Percentiles rank a stretch among this genome's conserved stretches.
phyloP scores from a whole-genome alignment of 2,888 invertebrate species.

The Melanotus villosus region DNA sequence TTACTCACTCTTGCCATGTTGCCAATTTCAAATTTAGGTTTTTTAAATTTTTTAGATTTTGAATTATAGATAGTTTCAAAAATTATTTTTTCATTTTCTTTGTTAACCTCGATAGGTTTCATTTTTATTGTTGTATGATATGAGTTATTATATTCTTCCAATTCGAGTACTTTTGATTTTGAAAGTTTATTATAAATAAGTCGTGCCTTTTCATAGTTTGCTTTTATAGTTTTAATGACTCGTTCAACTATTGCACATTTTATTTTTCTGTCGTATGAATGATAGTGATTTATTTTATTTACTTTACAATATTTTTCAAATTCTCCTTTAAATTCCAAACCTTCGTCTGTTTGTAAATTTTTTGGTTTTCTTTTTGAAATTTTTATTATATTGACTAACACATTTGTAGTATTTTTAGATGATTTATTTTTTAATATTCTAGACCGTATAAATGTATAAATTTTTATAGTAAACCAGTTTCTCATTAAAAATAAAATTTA shows the following conservation, averaged over 20 bases:
- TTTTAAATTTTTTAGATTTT: constrained; percentile 7
- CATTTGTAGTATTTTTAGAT: constrained; percentile 13
- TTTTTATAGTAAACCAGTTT: no score
- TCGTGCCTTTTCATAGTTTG: constrained; percentile 8
- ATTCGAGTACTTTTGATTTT: constrained; percentile 7
- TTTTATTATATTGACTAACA: constrained; percentile 4
- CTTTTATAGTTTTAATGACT: constrained; percentile 13
- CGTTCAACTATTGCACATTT: constrained; percentile 14
- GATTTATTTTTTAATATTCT: constrained; percentile 8
- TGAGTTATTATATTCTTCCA: constrained; percentile 13
- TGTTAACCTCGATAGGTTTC: constrained; percentile 17
- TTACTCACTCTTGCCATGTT: background rate
- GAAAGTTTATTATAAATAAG: constrained; percentile 6
- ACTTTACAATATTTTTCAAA: constrained; percentile 1
- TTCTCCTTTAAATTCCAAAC: constrained; percentile 5
- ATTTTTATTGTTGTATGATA: constrained; percentile 8
- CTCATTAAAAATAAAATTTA: no score
- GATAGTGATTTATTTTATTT: constrained; percentile 12
- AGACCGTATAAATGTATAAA: constrained; percentile 6
- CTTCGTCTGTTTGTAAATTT: constrained; percentile 10
- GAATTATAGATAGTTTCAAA: constrained; percentile 7
- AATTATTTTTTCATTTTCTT: constrained; percentile 18
- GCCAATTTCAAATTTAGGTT: constrained; percentile 6
- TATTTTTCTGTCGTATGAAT: constrained; percentile 13
- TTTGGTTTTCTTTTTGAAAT: constrained; percentile 8